Evolutionary conservation across 2,113 vertebrate species (phyloP).

Genomic region (Gavia stellata): DNA sequence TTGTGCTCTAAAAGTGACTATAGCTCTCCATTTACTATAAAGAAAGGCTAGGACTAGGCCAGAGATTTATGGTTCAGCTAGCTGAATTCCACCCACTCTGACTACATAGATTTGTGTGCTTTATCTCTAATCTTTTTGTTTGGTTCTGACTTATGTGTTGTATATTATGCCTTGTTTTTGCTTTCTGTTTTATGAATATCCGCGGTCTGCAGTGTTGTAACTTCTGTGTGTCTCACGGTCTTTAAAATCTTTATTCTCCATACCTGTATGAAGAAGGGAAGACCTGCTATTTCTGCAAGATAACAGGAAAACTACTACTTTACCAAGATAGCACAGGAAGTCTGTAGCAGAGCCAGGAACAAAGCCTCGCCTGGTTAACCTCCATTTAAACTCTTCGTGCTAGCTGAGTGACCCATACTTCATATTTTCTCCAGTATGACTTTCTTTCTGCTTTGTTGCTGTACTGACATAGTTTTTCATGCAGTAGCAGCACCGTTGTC

Average conservation of each 20-base stretch:
- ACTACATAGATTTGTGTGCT: neutral
- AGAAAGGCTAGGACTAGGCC: neutral
- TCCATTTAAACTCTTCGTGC: neutral
- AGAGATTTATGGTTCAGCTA: neutral
- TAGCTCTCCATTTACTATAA: neutral
- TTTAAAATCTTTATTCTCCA: neutral
- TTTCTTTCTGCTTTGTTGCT: neutral
- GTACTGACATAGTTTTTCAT: neutral
- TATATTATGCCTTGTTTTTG: neutral
- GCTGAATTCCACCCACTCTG: neutral
- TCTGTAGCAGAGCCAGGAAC: neutral
- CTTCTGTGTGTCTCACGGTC: neutral
- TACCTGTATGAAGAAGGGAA: neutral
- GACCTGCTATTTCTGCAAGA: neutral
- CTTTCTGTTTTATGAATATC: neutral
- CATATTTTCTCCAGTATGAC: neutral
- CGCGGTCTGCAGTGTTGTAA: neutral
- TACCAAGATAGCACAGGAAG: neutral
- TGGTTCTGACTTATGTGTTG: neutral
- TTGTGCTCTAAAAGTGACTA: neutral
- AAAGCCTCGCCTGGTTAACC: neutral
- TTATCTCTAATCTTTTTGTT: neutral
- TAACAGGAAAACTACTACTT: neutral
- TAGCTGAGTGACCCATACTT: neutral
- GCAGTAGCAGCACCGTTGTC: neutral